Base-by-base conservation (phyloP, 2,797 vertebrate species). In the Sphenopsis melanotis region DNA sequence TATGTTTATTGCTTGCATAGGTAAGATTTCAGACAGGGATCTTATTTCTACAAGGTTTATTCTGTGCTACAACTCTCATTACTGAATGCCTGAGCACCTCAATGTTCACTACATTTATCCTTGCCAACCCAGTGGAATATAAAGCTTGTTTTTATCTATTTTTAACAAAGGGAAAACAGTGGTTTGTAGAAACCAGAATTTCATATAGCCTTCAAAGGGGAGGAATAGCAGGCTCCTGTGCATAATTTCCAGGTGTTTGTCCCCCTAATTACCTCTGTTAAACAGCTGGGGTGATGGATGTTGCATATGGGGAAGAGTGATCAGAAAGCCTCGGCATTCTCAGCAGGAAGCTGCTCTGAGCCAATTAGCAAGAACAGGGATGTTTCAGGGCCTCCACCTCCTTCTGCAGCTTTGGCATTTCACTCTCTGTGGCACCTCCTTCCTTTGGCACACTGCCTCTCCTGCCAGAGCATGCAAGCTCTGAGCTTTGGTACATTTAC, bases 341-440 rank as follows among this genome's bases (percentile, higher is more conserved):
- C 70, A 42, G 36, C 70, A 55, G 68, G 47, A 82, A 66, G 42
- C 56, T 34, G 5, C 44, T 27, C 16, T 50, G 74, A 91, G 63
- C 29, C 74, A 70, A 10, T 84, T 84, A 59, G 34, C 0, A 2
- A 36, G 47, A 84, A 42, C 2, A 0, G 32, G 39, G 47, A 87
- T 30, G 36, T 76, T 68, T 89, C 56, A 41, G 64, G 69, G 72
- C 90, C 71, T 74, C 92, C 77, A 52, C 71, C 60, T 92, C 56
- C 44, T 92, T 63, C 89, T 91, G 66, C 60, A 92, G 75, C 86
- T 82, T 75, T 90, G 88, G 83, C 92, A 93, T 92, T 92, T 71
- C 53, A 30, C 60, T 89, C 63, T 87, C 60, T 56, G 56, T 87
- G 84, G 75, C 82, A 77, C 52, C 89, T 89, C 91, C 91, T 92